These are phyloP conservation scores for Nerophis lumbriciformis DNA, from an alignment of 2,113 vertebrate species.

Conservation along the genomic window DNA sequence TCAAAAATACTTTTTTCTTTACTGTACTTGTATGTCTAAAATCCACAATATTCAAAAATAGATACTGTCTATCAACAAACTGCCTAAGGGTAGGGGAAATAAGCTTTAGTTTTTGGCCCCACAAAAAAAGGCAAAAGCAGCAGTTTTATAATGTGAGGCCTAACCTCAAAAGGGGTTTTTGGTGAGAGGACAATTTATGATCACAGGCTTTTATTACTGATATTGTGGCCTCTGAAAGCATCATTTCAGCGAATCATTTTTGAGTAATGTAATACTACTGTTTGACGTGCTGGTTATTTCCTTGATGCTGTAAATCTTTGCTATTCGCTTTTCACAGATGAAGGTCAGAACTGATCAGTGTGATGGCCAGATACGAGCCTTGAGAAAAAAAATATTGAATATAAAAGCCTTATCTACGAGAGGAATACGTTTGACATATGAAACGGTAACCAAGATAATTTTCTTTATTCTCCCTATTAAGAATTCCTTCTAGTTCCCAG, in stretches of 20 bases:
- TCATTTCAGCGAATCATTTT: conserved; percentile 50
- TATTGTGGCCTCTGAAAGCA: conserved; percentile 40
- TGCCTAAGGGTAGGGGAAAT: neutral
- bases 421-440: conserved; percentile 47
- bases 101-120: conserved; percentile 22
- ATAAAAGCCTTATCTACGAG: conserved; percentile 24
- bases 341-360: conserved; percentile 53
- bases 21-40: too few relatives aligned
- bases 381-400: neutral
- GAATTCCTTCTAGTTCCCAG: conserved; percentile 32
- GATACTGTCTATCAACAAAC: neutral
- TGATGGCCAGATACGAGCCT: conserved; percentile 30
- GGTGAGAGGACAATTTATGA: conserved; percentile 51
- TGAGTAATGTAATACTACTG: conserved; percentile 41
- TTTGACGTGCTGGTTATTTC: conserved; percentile 31
- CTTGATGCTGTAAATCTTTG: conserved; percentile 46
- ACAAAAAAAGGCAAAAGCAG: conserved; percentile 23
- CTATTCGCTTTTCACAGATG: conserved; percentile 48
- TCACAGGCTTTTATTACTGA: conserved; percentile 43
- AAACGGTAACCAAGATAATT: conserved; percentile 59
- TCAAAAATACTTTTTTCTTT: too few relatives aligned
- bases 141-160: conserved; percentile 10
- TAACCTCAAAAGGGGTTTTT: conserved; percentile 32
- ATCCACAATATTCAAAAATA: too few relatives aligned
- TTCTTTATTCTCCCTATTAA: conserved; percentile 63